phyloP scores from a whole-genome alignment of 2,888 invertebrate genomes.

The Caenorhabditis auriculariae region DNA sequence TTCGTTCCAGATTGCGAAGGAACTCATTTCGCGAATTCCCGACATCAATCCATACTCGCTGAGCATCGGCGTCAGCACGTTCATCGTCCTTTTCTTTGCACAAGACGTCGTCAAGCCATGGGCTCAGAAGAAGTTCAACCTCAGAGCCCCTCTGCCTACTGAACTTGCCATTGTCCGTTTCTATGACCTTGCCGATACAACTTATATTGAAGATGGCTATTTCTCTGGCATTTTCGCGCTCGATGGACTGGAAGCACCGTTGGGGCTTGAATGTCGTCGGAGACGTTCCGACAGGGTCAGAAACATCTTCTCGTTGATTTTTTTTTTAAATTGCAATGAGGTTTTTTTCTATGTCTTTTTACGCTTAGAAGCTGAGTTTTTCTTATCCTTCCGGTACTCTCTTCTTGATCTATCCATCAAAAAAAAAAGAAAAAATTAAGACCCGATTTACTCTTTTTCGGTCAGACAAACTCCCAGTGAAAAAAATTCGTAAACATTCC shows the following conservation, averaged over 20 bases:
- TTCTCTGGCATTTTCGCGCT: not conserved
- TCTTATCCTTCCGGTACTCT: too few relatives aligned
- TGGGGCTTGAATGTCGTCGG: not conserved
- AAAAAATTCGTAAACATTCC: too few relatives aligned
- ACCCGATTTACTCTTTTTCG: too few relatives aligned
- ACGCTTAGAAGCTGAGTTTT: too few relatives aligned
- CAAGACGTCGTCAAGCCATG: not conserved
- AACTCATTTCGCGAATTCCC: not conserved
- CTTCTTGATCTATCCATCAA: too few relatives aligned
- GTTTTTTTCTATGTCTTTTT: too few relatives aligned
- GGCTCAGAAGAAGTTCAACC: not conserved
- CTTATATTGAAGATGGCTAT: not conserved
- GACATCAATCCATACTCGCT: not conserved
- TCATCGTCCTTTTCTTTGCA: not conserved
- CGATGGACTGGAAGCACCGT: not conserved
- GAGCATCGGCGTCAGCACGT: not conserved
- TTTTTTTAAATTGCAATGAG: too few relatives aligned
- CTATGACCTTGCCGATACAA: not conserved
- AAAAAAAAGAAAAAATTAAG: too few relatives aligned
- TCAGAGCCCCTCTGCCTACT: not conserved
- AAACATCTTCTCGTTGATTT: too few relatives aligned
- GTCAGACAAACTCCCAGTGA: too few relatives aligned
- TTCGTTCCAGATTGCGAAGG: too few relatives aligned
- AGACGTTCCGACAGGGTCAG: not conserved
- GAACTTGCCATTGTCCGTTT: not conserved